These are phyloP conservation scores for Shargacucullia verbasci DNA, from an alignment of 2,888 invertebrate genomes.

Conservation along the genomic window DNA sequence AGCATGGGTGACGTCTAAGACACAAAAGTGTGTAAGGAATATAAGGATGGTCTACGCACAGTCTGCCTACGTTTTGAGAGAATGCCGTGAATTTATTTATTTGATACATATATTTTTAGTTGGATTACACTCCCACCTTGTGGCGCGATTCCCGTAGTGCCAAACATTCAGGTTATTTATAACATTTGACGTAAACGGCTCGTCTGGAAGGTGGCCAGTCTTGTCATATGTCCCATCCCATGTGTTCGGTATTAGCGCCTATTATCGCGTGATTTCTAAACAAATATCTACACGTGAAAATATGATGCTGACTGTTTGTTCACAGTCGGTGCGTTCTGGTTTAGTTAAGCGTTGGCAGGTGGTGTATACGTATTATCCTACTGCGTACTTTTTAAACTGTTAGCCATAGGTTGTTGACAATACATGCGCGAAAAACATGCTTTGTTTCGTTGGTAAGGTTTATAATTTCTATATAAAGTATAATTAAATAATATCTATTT, in stretches of 20 bases:
- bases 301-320: slow-evolving; percentile 20
- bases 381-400: too few species aligned
- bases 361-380: too few species aligned
- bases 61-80: too few species aligned
- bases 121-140: slow-evolving; percentile 20
- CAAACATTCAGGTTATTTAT: slow-evolving; percentile 76
- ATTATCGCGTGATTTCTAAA: slow-evolving; percentile 29
- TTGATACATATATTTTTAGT: too few species aligned
- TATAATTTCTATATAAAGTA: too few species aligned
- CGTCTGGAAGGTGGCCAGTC: slow-evolving; percentile 73
- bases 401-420: not conserved
- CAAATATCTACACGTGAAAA: slow-evolving; percentile 9
- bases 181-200: slow-evolving; percentile 71
- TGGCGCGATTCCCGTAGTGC: slow-evolving; percentile 62
- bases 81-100: too few species aligned
- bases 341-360: not conserved
- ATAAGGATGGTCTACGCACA: too few species aligned
- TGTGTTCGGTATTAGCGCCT: slow-evolving; percentile 40
- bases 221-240: slow-evolving; percentile 41
- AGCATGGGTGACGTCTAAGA: too few species aligned
- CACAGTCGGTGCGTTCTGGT: slow-evolving; percentile 4
- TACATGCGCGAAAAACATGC: too few species aligned
- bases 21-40: too few species aligned
- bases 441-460: too few species aligned
- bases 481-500: too few species aligned